These are phyloP conservation scores for Masticophis lateralis DNA, from an alignment of 2,797 vertebrate species.

Conservation along the genomic window DNA sequence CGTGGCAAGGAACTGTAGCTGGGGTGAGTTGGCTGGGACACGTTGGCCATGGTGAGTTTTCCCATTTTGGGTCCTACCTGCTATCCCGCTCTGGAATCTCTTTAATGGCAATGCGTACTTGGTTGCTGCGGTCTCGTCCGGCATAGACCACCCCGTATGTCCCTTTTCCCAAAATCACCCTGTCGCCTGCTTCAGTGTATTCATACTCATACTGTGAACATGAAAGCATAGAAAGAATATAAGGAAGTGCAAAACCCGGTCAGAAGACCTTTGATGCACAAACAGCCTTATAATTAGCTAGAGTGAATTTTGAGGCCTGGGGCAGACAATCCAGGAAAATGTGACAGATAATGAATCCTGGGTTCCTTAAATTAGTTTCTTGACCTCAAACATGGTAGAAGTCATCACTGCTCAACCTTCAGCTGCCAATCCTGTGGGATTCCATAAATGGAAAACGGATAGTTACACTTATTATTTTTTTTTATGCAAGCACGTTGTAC, in stretches of 20 bases:
- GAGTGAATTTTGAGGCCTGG: neutral
- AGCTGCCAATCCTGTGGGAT: neutral
- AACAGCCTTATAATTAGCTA: neutral
- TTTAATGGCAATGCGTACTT: slow-evolving; percentile 91
- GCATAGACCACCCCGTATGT: slow-evolving; percentile 89
- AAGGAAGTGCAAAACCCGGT: neutral
- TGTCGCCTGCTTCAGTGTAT: slow-evolving; percentile 76
- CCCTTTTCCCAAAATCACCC: slow-evolving; percentile 86
- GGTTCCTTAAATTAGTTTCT: neutral
- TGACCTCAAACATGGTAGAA: neutral
- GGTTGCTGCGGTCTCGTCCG: slow-evolving; percentile 84
- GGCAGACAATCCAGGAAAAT: neutral
- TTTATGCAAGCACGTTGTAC: neutral
- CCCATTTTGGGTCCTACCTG: slow-evolving; percentile 67
- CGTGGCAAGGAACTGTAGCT: neutral
- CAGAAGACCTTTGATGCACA: neutral
- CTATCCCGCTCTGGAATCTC: slow-evolving; percentile 90
- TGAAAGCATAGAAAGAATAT: neutral
- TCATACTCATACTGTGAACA: slow-evolving; percentile 82
- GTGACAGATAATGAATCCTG: neutral
- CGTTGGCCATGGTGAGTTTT: neutral
- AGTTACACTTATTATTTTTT: neutral
- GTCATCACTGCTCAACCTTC: neutral
- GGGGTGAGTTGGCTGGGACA: neutral
- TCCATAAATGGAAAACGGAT: neutral